These are phyloP conservation scores for Allacma fusca DNA, from an alignment of 2,888 invertebrate genomes.

Conservation along the genomic window DNA sequence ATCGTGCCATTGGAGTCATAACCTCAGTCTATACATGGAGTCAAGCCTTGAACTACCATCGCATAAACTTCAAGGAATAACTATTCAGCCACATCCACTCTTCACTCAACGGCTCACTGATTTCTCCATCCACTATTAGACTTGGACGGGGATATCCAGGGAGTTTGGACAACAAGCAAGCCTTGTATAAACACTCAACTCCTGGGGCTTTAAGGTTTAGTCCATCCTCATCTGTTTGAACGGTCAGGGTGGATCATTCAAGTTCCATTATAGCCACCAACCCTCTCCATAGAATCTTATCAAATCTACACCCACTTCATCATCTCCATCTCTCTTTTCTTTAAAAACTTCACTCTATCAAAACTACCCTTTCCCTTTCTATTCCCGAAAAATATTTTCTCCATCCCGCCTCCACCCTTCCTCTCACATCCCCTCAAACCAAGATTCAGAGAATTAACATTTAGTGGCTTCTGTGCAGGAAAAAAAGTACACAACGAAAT, in stretches of 20 bases:
- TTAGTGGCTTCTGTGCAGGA: background rate
- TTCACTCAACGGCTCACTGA: slow-evolving; percentile 4
- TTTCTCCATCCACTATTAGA: background rate
- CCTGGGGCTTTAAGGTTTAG: background rate
- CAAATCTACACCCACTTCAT: too few species aligned
- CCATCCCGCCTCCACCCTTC: too few species aligned
- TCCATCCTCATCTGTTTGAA: too few species aligned
- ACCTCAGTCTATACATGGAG: background rate
- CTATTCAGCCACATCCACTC: slow-evolving; percentile 7
- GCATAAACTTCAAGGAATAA: slow-evolving; percentile 1
- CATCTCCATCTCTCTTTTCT: too few species aligned
- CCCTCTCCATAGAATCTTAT: too few species aligned
- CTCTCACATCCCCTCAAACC: too few species aligned
- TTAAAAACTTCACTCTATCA: too few species aligned
- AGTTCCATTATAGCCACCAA: too few species aligned
- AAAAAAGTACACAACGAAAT: background rate
- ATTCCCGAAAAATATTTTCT: too few species aligned
- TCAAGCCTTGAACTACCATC: background rate
- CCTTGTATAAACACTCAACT: background rate
- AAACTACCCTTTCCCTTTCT: too few species aligned
- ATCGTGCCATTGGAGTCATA: background rate
- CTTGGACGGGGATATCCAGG: background rate
- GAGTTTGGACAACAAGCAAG: background rate
- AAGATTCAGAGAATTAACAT: background rate
- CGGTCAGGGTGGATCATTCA: too few species aligned